These are phyloP conservation scores for Periophthalmodon schlosseri DNA, from an alignment of 2,113 vertebrate species.

Conservation along the genomic window DNA sequence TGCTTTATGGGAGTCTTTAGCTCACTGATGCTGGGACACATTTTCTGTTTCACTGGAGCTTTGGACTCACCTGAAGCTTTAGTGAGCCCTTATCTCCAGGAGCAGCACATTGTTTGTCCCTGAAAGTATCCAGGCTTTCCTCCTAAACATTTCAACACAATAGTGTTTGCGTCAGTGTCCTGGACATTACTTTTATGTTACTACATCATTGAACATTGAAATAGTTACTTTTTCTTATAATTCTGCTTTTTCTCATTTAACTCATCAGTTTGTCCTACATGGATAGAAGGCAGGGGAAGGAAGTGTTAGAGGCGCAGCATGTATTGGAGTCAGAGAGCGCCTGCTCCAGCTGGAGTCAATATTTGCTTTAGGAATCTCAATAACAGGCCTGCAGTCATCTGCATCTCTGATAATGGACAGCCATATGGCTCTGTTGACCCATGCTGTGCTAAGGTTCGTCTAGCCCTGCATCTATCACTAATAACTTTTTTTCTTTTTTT, in stretches of 20 bases:
- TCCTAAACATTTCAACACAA: conserved; percentile 38
- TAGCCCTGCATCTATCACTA: conserved; percentile 48
- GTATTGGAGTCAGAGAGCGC: conserved; percentile 67
- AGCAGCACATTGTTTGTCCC: conserved; percentile 10
- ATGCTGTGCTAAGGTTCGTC: conserved; percentile 67
- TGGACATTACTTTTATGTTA: conserved; percentile 66
- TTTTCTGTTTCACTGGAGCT: neutral
- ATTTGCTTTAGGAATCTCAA: conserved; percentile 86
- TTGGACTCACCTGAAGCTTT: conserved; percentile 3
- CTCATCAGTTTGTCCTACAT: conserved; percentile 61
- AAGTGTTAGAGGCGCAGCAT: conserved; percentile 67
- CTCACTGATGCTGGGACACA: neutral
- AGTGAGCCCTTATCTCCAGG: neutral
- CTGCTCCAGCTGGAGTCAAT: conserved; percentile 83
- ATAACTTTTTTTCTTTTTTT: conserved; percentile 43
- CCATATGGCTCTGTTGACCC: conserved; percentile 86
- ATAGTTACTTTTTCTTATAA: conserved; percentile 16
- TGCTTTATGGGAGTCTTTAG: conserved; percentile 30
- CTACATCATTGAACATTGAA: conserved; percentile 30
- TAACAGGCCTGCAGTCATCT: conserved; percentile 83
- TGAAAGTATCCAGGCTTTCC: conserved; percentile 47
- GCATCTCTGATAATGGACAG: conserved; percentile 82
- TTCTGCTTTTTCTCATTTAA: conserved; percentile 41
- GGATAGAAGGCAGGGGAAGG: conserved; percentile 65
- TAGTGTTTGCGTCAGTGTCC: conserved; percentile 55